Base-by-base conservation (phyloP, 2,888 invertebrate genomes). In the Unio delphinus region DNA sequence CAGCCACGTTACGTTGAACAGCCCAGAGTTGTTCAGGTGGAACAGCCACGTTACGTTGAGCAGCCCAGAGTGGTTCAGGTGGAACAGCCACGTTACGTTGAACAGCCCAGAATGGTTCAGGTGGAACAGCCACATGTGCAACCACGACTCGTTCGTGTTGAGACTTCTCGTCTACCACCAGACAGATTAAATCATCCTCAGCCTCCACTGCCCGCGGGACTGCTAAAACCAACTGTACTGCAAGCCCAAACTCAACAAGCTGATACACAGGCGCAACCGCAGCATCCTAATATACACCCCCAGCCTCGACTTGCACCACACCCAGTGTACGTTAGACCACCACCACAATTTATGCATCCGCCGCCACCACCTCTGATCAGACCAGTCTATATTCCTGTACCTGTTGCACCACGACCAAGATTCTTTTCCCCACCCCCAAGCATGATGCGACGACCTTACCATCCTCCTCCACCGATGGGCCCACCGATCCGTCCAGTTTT, bases 401-500 rank as follows among this genome's bases (percentile, higher is more conserved):
- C 45, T 11, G 11, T 45, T 1, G 57, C 70, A n/a, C 62, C 69
- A 20, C 57, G 83, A 61, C 82, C 85, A 26, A 71, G 84, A 58
- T 85, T 85, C 73, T 85, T 85, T 69, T 86, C 86, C 17, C 84
- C 86, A n/a, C 83, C 84, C 0, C 77, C 78, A 5, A 73, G 75
- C 26, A 68, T 80, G 56, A 28, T 76, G n/a, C 73, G 80, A 18
- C 80, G 76, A 58, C 61, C 73, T 65, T 64, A 72, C 69, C 55
- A 70, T 69, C 61, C 63, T 69, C 54, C 59, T 64, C 75, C 74
- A 8, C 67, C 68, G 17, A 73, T 73, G 68, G 65, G 65, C 61
- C 77, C 71, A 4, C 69, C 71, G 20, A 34, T 74, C 55, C 54
- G 64, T 73, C 23, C 69, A 69, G n/a, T 73, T 76, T 17, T 68